Conservation (phyloP, 2,888 invertebrate genomes). For the Nymphalis urticae region DNA sequence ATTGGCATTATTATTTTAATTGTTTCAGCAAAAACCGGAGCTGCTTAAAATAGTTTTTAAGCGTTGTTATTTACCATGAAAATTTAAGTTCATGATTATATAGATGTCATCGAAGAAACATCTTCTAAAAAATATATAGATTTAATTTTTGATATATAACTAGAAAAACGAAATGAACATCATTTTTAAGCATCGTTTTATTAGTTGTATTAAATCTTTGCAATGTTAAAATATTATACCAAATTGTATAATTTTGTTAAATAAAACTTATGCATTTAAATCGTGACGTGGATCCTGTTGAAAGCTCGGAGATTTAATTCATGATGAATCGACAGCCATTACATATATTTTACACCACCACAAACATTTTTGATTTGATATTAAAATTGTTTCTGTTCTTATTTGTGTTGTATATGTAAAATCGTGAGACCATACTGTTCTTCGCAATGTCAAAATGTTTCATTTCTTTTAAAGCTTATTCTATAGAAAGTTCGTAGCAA, state of each 20-base stretch:
- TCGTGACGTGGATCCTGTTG: conserved; percentile 61
- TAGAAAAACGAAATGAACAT: conserved; percentile 9
- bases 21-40: conserved; percentile 76
- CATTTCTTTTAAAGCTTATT: conserved; percentile 6
- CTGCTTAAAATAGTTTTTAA: conserved; percentile 59
- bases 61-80: conserved; percentile 43
- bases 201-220: conserved; percentile 28
- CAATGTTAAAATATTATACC: conserved; percentile 27
- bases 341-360: conserved; percentile 60
- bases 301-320: conserved; percentile 64
- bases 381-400: not conserved
- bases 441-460: conserved; percentile 2
- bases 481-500: not conserved
- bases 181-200: conserved; percentile 27
- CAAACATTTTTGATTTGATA: conserved; percentile 35
- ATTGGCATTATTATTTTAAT: conserved; percentile 63
- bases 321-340: conserved; percentile 66
- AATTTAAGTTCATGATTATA: conserved; percentile 27
- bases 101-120: conserved; percentile 31
- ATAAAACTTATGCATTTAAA: conserved; percentile 58
- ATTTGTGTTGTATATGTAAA: not conserved
- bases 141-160: conserved; percentile 17
- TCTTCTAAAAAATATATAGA: conserved; percentile 10
- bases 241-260: conserved; percentile 71
- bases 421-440: conserved; percentile 2